phyloP scores from a whole-genome alignment of 2,797 vertebrate genomes.

The Hafferia zeledoni region DNA sequence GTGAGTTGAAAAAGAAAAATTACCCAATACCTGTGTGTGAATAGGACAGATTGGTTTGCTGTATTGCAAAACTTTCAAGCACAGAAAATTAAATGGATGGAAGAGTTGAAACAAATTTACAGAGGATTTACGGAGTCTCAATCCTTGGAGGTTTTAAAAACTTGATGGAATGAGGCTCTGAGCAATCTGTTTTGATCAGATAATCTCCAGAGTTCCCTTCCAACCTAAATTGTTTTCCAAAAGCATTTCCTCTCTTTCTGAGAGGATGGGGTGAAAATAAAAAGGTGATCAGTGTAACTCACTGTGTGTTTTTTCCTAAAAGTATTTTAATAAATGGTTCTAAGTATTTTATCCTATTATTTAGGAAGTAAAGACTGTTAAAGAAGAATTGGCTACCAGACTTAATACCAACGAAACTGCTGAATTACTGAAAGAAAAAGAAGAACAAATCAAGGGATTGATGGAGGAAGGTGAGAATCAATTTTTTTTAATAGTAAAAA shows the following conservation, averaged over 20 bases:
- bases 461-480: conserved; percentile 90
- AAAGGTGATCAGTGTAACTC: neutral
- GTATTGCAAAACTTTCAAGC: neutral
- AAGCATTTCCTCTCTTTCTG: neutral
- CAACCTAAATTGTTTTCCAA: neutral
- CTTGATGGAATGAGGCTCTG: neutral
- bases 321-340: neutral
- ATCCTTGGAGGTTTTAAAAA: neutral
- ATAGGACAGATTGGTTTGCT: neutral
- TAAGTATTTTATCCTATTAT: neutral
- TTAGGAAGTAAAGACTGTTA: conserved; percentile 91
- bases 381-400: conserved; percentile 91
- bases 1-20: neutral
- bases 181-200: neutral
- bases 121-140: neutral
- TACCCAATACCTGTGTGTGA: neutral
- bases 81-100: neutral
- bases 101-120: neutral
- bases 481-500: neutral
- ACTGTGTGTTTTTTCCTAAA: neutral
- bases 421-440: conserved; percentile 94
- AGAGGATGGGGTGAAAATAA: neutral
- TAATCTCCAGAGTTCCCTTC: neutral
- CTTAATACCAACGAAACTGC: conserved; percentile 91
- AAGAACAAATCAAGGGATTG: conserved; percentile 95